Evolutionary conservation across 2,797 vertebrate species (phyloP), one percentile per base, ranked within the genome.

Genomic region (Tolypeutes matacus): DNA sequence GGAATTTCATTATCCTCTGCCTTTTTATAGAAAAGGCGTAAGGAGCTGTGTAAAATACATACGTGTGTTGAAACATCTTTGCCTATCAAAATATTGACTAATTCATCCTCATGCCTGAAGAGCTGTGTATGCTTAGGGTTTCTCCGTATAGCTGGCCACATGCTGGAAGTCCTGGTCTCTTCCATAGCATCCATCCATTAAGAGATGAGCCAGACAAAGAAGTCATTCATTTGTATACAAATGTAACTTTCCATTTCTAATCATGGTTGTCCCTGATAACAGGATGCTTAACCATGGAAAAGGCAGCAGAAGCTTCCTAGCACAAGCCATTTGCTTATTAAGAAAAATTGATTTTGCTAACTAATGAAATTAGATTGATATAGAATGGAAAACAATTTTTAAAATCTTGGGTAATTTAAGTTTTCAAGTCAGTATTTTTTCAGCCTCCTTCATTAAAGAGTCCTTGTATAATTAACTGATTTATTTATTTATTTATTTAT

Each of bases 401-500:
- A 31, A 89, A 56, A 31, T 69, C 84, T 91, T 73, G 60, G 60
- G 36, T 76, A 46, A 65, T 29, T 96, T 69, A 60, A 51, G 12
- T 65, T 56, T 81, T 39, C 72, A 36, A 46, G 34, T 86, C 51
- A 49, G 5, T 39, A 62, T 29, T 13, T 53, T 82, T 83, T 42
- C 72, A 31, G 42, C 42, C 27, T 51, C 7, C 34, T 36, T 23
- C 12, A 34, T 49, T 86, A 78, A 62, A 78, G 89, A 77, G 56
- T 42, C 77, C 51, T 60, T 42, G 2, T 51, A 20, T 56, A 72
- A 83, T 96, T 89, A 88, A 77, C 49, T 89, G n/a, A n/a, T n/a
- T n/a, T n/a, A n/a, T n/a, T n/a, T n/a, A n/a, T n/a, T n/a, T n/a
- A n/a, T n/a, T n/a, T n/a, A n/a, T n/a, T n/a, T n/a, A n/a, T n/a